Evolutionary conservation across 1,140 invertebrate species (phyloP), one percentile per base, ranked within the genome.

Genomic region (Drosophila suzukii): DNA sequence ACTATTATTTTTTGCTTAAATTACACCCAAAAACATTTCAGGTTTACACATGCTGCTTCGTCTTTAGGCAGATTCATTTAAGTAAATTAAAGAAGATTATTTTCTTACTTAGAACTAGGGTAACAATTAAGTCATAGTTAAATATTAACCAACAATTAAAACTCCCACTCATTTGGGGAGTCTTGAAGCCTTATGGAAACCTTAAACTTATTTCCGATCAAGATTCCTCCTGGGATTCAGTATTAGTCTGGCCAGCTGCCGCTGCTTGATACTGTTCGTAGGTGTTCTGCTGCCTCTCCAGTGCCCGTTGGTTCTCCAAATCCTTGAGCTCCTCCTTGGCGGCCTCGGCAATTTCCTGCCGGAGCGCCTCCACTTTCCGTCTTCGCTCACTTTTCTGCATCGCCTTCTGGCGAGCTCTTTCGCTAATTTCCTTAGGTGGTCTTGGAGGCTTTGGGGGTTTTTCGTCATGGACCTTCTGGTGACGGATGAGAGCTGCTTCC

Each of bases 401-500:
- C 11, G 84, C 78, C 54, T 86, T 84, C 54, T 88, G 60, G 0
- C 90, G 83, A 11, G 54, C 79, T 17, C 63, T 78, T 20, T 88
- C 83, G 4, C 83, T 88, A 1, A 83, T 79, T 39, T 79, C 66
- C 39, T 80, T 86, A 0, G 84, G 77, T 2, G 54, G 60, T 17
- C 72, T 90, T 6, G 34, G 36, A 4, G 47, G 81, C 51, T 60
- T 77, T 1, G 81, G 27, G 12, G 81, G 81, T 30, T 76, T 78
- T 32, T 80, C 76, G 13, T 72, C 71, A 39, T 92, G 91, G 10
- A 92, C 81, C 60, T 90, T 92, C 27, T 89, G 88, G 57, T 92
- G 91, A 0, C 89, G 86, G n/a, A 92, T 92, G 5, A 92, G 54
- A 6, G 91, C 91, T 0, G 90, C 91, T 41, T 89, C 75, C 65